Base-by-base conservation (phyloP, 2,113 vertebrate species). In the Polypterus senegalus region DNA sequence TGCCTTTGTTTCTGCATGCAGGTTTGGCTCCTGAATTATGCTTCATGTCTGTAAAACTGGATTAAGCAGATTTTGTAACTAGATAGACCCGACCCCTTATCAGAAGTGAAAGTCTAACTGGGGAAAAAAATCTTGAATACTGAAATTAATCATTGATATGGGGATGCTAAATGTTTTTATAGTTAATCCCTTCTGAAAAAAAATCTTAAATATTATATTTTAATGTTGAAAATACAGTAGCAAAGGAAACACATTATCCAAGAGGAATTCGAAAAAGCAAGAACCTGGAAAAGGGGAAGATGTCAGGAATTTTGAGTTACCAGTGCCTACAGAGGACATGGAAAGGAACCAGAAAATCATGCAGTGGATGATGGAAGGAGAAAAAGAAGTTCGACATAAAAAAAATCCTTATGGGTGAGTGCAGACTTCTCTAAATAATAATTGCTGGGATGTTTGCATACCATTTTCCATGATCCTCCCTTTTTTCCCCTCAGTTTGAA, bases 311-410 rank as follows among this genome's bases (percentile, higher is more conserved):
- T 61, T 83, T 59, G 92, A 97, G 46, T 76, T 78, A 46, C 84
- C 86, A 45, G 88, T 86, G 49, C 82, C 84, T 8, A 70, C 86
- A 9, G 91, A 96, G 65, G 92, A 93, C 0, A 69, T 83, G 55
- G 92, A 95, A 71, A 89, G 88, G 73, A 92, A 92, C 77, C 93
- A 97, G 83, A 96, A 94, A 79, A 97, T 97, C 74, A 75, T 97
- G 76, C 93, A 96, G 76, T 97, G 94, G 94, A 94, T 97, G 84
- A 93, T 96, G 67, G 93, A 97, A 60, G 94, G 94, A 63, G 94
- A 97, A 75, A 89, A 90, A 68, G 90, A 93, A 69, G 86, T 78
- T 69, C 79, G 88, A 66, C 92, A 96, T 77, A 87, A 89, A 71
- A 96, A 91, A 81, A 82, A 81, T 4, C 82, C 83, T 56, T 92